phyloP scores from a whole-genome alignment of 2,888 invertebrate species.

The Rhabditoides inermis region DNA sequence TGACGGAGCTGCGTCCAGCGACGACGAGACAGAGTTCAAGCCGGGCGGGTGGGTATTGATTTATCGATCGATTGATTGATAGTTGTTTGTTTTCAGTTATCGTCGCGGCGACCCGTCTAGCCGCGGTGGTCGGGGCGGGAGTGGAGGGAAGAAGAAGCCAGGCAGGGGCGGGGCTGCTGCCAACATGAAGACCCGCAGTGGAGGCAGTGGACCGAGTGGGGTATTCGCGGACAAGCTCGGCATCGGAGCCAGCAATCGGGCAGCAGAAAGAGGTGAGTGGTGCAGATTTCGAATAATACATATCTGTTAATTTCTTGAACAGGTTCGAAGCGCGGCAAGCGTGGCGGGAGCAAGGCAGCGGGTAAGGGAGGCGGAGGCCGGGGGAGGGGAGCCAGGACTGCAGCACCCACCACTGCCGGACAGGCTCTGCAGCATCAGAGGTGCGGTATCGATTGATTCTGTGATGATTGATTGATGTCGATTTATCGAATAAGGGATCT shows the following conservation, averaged over 20 bases:
- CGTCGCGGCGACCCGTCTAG: neutral
- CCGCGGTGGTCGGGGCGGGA: conserved; percentile 5
- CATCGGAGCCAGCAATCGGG: neutral
- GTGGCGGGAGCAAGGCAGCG: conserved; percentile 12
- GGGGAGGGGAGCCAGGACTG: conserved; percentile 19
- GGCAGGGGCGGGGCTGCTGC: conserved; percentile 15
- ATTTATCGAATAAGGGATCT: no score
- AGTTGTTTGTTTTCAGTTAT: neutral
- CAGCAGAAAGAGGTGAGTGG: neutral
- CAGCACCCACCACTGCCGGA: conserved; percentile 6
- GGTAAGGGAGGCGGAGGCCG: conserved; percentile 19
- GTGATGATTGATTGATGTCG: no score
- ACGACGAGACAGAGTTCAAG: conserved; percentile 33
- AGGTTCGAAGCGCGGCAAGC: conserved; percentile 28
- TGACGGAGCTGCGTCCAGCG: conserved; percentile 17
- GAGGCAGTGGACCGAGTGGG: conserved; percentile 16
- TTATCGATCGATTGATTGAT: neutral
- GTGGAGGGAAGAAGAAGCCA: conserved; percentile 32
- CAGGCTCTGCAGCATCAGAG: neutral
- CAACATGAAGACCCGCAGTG: conserved; percentile 16
- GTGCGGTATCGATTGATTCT: no score
- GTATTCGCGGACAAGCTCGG: conserved; percentile 18
- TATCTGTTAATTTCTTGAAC: no score
- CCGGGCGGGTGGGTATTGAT: conserved; percentile 14
- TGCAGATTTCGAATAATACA: no score